Percentiles rank a stretch among this genome's conserved stretches.
Evolutionary conservation across 2,113 vertebrate species (phyloP).

Genomic region (Corydoras sp.): DNA sequence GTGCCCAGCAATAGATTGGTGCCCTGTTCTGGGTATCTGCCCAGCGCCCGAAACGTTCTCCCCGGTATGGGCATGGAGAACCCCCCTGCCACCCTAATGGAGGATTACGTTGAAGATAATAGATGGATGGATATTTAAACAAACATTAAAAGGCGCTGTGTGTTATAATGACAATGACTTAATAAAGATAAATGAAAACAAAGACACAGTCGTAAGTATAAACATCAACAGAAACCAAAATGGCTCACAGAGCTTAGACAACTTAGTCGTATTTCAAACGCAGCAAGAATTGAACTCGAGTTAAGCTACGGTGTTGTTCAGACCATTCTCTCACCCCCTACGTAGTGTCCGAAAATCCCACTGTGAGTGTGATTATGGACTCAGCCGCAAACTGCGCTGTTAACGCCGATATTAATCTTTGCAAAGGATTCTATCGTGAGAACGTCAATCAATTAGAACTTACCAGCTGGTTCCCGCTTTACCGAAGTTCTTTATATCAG

Average conservation of each 20-base stretch:
- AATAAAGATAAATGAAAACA: background rate
- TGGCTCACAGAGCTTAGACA: slow-evolving; percentile 20
- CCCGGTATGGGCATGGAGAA: too few relatives aligned
- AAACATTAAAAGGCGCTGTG: too few relatives aligned
- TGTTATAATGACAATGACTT: background rate
- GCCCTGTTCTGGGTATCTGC: too few relatives aligned
- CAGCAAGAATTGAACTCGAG: accelerated
- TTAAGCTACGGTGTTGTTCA: background rate
- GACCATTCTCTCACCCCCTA: background rate
- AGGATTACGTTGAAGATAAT: too few relatives aligned
- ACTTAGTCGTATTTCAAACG: background rate
- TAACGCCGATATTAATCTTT: background rate
- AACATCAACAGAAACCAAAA: slow-evolving; percentile 16
- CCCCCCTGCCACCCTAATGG: too few relatives aligned
- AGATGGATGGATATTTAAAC: too few relatives aligned
- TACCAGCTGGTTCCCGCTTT: slow-evolving; percentile 75
- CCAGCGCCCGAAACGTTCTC: too few relatives aligned
- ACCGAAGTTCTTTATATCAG: slow-evolving; percentile 67
- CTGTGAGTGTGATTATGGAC: background rate
- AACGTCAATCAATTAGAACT: slow-evolving; percentile 25
- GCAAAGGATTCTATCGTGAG: background rate
- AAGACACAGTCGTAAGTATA: background rate
- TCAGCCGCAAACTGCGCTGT: background rate
- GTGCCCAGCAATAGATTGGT: too few relatives aligned
- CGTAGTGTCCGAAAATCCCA: background rate